These are phyloP conservation scores for Saxicola maurus DNA, from an alignment of 2,797 vertebrate genomes.

Conservation along the genomic window DNA sequence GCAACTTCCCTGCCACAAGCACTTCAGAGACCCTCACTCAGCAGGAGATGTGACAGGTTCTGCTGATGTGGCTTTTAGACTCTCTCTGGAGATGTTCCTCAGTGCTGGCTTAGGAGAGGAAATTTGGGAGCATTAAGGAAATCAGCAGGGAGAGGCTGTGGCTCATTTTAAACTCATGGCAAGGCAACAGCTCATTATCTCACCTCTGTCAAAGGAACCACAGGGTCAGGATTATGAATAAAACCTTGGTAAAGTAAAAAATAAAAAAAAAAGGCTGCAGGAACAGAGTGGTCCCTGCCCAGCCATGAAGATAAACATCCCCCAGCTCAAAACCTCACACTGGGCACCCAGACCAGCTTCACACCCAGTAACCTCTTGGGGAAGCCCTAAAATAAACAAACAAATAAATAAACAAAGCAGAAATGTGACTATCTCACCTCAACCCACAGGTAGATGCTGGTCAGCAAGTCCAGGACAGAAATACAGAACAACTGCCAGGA, in stretches of 20 bases:
- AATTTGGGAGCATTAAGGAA: not conserved
- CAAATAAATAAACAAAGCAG: no score
- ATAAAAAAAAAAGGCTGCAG: not conserved
- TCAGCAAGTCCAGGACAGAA: not conserved
- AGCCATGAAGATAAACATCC: not conserved
- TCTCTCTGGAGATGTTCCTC: not conserved
- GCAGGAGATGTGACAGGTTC: not conserved
- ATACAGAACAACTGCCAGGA: rapidly evolving
- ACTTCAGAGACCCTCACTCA: not conserved
- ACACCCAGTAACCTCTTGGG: rapidly evolving
- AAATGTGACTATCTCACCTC: not conserved
- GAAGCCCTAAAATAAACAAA: not conserved
- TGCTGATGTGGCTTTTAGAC: not conserved
- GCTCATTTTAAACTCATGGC: not conserved
- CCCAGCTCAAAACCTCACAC: not conserved
- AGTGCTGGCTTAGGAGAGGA: not conserved
- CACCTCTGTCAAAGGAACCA: not conserved
- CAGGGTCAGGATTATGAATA: not conserved
- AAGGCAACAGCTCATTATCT: not conserved
- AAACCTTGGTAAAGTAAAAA: not conserved
- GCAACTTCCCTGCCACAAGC: not conserved
- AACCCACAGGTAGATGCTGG: rapidly evolving
- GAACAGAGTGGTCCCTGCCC: not conserved
- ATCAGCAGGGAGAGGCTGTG: not conserved
- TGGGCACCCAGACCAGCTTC: not conserved